Conservation (phyloP, 2,888 invertebrate species). For the Deilephila porcellus region DNA sequence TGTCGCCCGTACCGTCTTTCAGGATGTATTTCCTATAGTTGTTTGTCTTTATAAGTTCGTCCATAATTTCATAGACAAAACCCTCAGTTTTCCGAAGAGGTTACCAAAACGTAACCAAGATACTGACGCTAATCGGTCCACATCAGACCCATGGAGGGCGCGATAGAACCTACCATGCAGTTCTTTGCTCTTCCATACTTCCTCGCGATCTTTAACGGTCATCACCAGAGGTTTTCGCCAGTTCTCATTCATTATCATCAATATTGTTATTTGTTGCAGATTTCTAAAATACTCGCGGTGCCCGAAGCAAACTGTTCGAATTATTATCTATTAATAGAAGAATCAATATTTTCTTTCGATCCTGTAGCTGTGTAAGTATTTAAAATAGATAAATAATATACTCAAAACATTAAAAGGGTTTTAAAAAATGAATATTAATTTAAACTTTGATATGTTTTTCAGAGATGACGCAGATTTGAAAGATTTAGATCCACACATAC, state of each 20-base stretch:
- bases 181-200: too few relatives aligned
- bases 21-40: neutral
- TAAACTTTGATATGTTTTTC: neutral
- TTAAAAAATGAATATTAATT: too few relatives aligned
- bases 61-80: neutral
- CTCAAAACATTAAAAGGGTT: too few relatives aligned
- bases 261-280: neutral
- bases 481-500: neutral
- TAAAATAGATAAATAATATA: too few relatives aligned
- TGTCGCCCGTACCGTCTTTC: neutral
- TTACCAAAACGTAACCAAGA: neutral
- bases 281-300: neutral
- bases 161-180: too few relatives aligned
- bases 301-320: neutral
- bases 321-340: slow-evolving; percentile 3
- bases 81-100: neutral
- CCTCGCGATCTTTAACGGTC: too few relatives aligned
- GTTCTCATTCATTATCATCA: too few relatives aligned
- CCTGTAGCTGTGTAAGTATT: neutral
- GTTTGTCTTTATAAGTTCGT: neutral
- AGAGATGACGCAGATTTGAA: neutral
- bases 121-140: neutral
- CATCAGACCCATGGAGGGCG: neutral
- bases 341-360: neutral
- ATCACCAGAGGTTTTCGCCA: too few relatives aligned